Base-by-base conservation (phyloP, 2,113 vertebrate genomes). In the Myiagra hebetior region DNA sequence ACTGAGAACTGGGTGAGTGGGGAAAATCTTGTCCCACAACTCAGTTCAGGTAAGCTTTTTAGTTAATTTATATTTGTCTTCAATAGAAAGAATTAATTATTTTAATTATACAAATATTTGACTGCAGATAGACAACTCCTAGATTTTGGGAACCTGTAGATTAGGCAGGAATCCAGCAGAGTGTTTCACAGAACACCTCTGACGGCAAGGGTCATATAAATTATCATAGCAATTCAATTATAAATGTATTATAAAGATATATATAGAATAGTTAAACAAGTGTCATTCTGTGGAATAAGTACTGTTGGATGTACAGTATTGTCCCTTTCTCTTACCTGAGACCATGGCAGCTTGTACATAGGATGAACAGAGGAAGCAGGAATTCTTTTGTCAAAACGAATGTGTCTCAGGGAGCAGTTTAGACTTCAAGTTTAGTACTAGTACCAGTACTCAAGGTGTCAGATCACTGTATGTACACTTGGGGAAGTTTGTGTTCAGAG, bases 331-430 rank as follows among this genome's bases (percentile, higher is more conserved):
- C 7, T 55, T 79, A 46, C 23, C 41, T 67, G 33, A 15, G 8
- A 46, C 52, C 2, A 2, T 13, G 19, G 4, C 3, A 70, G 22
- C 18, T 74, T 76, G 4, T 47, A 37, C 35, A 41, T 4, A 46
- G 6, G 15, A 63, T 23, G 10, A 50, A 88, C 22, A 82, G 31
- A 49, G 16, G 42, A 78, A 75, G 42, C 14, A 63, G 4, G 6
- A 35, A 60, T 88, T 63, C 6, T 86, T 68, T 50, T 83, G 31
- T 63, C 26, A 33, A 67, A 60, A 74, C 15, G 4, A 42, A 37
- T 41, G 15, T 5, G 10, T 42, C 0, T 0, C 4, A 52, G 42
- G 65, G 19, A 55, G 5, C 10, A 75, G 10, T 35, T 72, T 92
- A 20, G 26, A 42, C 4, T 39, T 72, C 31, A 39, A 10, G 13